These are phyloP conservation scores for Platycercus adscitus DNA, from an alignment of 2,113 vertebrate genomes.

Conservation along the genomic window DNA sequence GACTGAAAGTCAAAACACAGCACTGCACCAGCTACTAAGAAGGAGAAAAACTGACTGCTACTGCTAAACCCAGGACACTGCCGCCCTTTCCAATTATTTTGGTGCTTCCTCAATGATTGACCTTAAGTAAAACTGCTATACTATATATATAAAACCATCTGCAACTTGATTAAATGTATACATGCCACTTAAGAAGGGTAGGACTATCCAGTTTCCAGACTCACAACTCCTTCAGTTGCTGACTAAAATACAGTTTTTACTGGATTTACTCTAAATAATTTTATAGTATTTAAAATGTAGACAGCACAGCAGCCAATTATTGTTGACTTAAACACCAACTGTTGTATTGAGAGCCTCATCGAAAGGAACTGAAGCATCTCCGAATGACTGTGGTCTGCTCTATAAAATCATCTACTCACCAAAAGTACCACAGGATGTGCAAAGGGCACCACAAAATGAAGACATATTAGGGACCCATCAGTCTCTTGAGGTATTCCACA, in stretches of 20 bases:
- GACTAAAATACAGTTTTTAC: background rate
- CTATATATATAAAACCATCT: background rate
- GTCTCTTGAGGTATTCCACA: background rate
- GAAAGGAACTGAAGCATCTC: background rate
- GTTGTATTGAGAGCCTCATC: background rate
- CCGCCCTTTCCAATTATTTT: conserved; percentile 20
- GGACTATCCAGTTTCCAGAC: background rate
- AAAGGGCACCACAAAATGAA: background rate
- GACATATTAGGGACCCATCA: background rate
- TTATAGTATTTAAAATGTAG: background rate
- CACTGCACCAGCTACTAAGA: no score
- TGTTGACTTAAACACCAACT: background rate
- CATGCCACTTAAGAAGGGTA: background rate
- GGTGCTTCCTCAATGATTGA: background rate
- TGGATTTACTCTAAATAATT: background rate
- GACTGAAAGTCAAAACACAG: no score
- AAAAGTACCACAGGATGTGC: fast-evolving
- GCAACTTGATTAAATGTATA: background rate
- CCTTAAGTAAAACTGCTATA: background rate
- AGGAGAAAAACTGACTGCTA: no score
- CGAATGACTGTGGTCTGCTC: background rate
- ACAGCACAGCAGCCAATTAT: background rate
- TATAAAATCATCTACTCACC: background rate
- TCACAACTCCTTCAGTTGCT: background rate
- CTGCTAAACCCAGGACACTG: no score